A percentile compares a stretch with the other conserved stretches of the same genome.
Evolutionary conservation across 2,113 vertebrate genomes (phyloP).

Genomic region (Nycticebus coucang): DNA sequence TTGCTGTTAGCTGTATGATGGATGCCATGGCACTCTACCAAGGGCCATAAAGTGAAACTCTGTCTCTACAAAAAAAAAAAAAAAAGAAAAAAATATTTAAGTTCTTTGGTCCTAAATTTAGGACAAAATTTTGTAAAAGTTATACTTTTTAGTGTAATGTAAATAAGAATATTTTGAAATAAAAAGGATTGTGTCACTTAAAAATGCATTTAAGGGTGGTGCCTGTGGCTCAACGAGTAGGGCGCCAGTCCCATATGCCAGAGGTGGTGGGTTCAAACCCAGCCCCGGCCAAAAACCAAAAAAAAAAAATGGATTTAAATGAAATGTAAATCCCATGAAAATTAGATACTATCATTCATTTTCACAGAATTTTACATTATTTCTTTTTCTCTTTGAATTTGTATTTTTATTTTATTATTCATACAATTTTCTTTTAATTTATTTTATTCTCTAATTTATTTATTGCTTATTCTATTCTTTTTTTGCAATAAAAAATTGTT

Average conservation of each 20-base stretch:
- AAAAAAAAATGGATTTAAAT: background rate
- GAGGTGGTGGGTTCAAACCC: too few species aligned
- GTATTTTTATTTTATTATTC: conserved; percentile 25
- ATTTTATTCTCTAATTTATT: conserved; percentile 3
- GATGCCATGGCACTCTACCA: too few species aligned
- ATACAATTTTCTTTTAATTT: background rate
- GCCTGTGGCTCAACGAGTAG: too few species aligned
- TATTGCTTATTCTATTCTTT: background rate
- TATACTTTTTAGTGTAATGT: background rate
- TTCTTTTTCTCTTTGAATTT: conserved; percentile 45
- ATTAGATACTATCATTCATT: background rate
- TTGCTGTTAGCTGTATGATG: too few species aligned
- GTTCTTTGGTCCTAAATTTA: background rate
- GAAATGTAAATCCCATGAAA: conserved; percentile 31
- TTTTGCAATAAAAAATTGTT: conserved; percentile 14
- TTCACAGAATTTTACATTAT: conserved; percentile 39
- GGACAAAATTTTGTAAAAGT: background rate
- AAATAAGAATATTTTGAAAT: conserved; percentile 29
- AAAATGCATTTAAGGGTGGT: background rate
- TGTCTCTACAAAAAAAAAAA: too few species aligned
- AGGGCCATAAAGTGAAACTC: too few species aligned
- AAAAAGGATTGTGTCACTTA: background rate
- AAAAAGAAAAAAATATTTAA: too few species aligned
- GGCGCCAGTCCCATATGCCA: too few species aligned
- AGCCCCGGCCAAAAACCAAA: too few species aligned